Percentiles rank a stretch among this genome's conserved stretches.
These are phyloP conservation scores for Cordilura impudica DNA, from an alignment of 2,888 invertebrate species.

Conservation along the genomic window DNA sequence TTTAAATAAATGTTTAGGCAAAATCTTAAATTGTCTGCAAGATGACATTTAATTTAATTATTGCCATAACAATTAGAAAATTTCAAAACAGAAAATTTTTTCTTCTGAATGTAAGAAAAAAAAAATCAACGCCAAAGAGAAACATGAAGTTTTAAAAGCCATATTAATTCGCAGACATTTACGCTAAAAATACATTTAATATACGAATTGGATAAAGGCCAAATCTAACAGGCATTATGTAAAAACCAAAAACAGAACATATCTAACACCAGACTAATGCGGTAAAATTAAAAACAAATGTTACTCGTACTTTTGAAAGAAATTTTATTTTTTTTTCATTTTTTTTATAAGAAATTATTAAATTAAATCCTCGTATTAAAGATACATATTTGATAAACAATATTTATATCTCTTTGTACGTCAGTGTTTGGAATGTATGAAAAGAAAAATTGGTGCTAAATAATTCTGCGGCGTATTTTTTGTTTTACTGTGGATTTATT, in stretches of 20 bases:
- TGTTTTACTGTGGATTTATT: too few relatives aligned
- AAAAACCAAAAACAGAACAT: background rate
- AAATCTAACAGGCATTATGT: slow-evolving; percentile 20
- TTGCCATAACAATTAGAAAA: slow-evolving; percentile 35
- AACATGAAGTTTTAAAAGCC: slow-evolving; percentile 49
- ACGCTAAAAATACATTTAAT: slow-evolving; percentile 43
- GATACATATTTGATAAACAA: too few relatives aligned
- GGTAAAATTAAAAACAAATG: slow-evolving; percentile 1
- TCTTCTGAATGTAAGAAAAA: background rate
- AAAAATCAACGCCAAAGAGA: background rate
- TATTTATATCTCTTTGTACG: too few relatives aligned
- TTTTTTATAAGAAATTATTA: too few relatives aligned
- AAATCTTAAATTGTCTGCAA: slow-evolving; percentile 43
- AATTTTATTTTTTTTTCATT: background rate
- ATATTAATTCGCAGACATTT: slow-evolving; percentile 44
- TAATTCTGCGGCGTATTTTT: too few relatives aligned
- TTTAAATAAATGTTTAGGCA: background rate
- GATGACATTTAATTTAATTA: slow-evolving; percentile 40
- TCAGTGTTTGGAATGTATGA: too few relatives aligned
- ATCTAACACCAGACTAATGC: background rate
- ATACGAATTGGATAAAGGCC: slow-evolving; percentile 44
- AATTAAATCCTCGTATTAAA: too few relatives aligned
- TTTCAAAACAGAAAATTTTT: slow-evolving; percentile 13
- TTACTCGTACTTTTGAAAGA: slow-evolving; percentile 5
- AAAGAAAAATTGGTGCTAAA: too few relatives aligned